These are phyloP conservation scores for Drosophila nebulosa DNA, from an alignment of 1,140 invertebrate genomes.

Conservation along the genomic window DNA sequence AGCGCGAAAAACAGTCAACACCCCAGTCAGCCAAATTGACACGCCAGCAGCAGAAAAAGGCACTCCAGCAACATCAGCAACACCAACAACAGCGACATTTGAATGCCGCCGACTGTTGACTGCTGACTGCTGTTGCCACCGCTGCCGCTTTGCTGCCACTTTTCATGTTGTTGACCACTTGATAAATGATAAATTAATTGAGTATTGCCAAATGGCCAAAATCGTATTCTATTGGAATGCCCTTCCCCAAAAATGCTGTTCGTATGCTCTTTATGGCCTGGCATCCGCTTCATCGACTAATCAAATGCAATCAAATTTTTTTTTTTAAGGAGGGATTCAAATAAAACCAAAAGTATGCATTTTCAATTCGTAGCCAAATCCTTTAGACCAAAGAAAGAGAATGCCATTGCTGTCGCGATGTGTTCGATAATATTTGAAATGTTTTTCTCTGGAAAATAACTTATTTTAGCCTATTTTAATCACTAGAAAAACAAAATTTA, in stretches of 20 bases:
- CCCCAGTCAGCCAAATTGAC: constrained; percentile 38
- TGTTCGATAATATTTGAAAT: no score
- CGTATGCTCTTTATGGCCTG: constrained; percentile 25
- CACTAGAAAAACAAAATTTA: no score
- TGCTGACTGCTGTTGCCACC: constrained; percentile 46
- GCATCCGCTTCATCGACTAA: neutral
- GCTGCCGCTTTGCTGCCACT: constrained; percentile 17
- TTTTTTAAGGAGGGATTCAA: no score
- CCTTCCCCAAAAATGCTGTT: constrained; percentile 6
- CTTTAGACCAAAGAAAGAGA: neutral
- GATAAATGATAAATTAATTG: constrained; percentile 78
- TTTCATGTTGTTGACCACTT: constrained; percentile 50
- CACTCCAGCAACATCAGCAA: constrained; percentile 20
- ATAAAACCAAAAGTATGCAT: neutral
- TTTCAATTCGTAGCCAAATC: neutral
- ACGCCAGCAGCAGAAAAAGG: constrained; percentile 33
- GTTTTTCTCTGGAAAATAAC: no score
- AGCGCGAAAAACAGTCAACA: constrained; percentile 27
- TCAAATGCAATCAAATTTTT: neutral
- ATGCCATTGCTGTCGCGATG: no score
- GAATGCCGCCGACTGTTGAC: constrained; percentile 38
- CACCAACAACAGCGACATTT: constrained; percentile 42
- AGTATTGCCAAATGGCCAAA: constrained; percentile 59
- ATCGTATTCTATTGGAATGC: constrained; percentile 5
- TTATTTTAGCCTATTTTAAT: no score